A percentile compares a stretch with the other conserved stretches of the same genome.
Conservation (phyloP, 2,888 invertebrate genomes). For the Stratiomys singularior region DNA sequence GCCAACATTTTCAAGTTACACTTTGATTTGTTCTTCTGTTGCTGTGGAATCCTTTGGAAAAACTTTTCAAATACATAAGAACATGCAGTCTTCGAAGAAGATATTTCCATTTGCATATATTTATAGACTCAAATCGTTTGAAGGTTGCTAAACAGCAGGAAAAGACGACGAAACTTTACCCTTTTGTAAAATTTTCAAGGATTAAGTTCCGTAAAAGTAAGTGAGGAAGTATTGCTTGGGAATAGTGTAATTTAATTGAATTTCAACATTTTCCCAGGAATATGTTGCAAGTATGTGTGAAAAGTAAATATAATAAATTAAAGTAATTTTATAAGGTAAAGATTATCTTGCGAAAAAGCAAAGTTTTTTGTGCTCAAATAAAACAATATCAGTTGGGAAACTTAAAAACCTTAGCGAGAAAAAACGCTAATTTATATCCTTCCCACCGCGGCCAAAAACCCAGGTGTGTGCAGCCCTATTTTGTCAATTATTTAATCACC, state of each 20-base stretch:
- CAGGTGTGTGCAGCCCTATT: no score
- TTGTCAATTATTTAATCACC: not conserved
- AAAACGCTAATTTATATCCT: no score
- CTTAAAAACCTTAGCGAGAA: no score
- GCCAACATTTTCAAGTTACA: not conserved
- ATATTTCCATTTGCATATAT: not conserved
- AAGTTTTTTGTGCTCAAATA: no score
- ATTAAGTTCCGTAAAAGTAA: constrained; percentile 7
- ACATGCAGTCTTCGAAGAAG: not conserved
- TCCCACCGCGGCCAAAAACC: no score
- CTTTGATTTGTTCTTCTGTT: constrained; percentile 7
- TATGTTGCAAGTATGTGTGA: not conserved
- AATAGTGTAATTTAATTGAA: constrained; percentile 13
- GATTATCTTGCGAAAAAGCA: no score
- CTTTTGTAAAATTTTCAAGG: not conserved
- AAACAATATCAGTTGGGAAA: no score
- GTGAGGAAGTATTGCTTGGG: not conserved
- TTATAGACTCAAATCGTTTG: not conserved
- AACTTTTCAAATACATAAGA: not conserved
- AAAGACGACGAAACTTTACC: not conserved
- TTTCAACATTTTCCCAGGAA: not conserved
- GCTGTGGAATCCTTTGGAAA: not conserved
- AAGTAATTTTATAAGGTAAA: no score
- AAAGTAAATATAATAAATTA: no score
- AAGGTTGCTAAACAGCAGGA: no score